Conservation (phyloP, 2,113 vertebrate species). For the Mastomys natalensis region DNA sequence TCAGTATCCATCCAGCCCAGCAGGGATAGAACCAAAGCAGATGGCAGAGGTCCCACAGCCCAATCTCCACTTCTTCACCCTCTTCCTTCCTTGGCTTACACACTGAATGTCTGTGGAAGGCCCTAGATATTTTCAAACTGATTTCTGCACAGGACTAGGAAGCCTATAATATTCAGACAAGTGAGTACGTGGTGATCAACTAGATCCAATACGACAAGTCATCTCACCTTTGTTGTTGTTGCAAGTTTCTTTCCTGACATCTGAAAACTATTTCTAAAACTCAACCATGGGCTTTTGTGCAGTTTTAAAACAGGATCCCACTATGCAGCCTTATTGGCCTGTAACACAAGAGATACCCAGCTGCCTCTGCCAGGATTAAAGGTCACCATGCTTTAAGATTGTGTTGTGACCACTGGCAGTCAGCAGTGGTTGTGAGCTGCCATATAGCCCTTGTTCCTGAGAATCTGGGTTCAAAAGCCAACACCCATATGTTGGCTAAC, state of each 20-base stretch:
- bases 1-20: neutral
- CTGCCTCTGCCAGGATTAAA: neutral
- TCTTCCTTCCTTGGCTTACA: neutral
- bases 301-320: neutral
- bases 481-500: neutral
- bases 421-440: neutral
- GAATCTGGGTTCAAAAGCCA: neutral
- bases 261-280: neutral
- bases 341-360: neutral
- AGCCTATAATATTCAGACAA: neutral
- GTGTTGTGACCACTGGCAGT: neutral
- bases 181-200: neutral
- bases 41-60: neutral
- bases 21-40: neutral
- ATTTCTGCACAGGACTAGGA: neutral
- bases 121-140: too few species aligned
- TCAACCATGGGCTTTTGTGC: neutral
- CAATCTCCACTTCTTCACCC: neutral
- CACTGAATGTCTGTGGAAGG: neutral
- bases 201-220: neutral
- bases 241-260: too few species aligned
- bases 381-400: neutral
- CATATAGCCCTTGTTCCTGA: neutral
- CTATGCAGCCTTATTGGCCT: neutral
- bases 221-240: neutral